These are phyloP conservation scores for Neelides sp. DNA, from an alignment of 1,140 invertebrate genomes.

Conservation along the genomic window DNA sequence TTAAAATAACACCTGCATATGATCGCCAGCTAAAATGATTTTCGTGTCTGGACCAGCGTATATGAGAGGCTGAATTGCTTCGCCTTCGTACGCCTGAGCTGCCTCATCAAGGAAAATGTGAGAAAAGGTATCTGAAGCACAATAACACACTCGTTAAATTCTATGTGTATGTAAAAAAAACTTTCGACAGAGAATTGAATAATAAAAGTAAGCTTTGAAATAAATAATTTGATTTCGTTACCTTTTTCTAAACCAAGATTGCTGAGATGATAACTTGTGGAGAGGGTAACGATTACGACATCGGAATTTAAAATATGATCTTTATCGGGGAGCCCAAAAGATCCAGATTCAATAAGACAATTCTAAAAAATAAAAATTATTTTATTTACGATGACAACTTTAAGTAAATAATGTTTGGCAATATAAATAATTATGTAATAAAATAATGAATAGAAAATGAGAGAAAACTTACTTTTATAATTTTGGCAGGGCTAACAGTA, in stretches of 20 bases:
- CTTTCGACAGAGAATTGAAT: background rate
- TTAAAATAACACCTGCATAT: conserved; percentile 59
- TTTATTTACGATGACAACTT: background rate
- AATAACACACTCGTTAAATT: background rate
- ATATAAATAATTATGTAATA: background rate
- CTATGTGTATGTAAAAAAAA: background rate
- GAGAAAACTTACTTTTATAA: conserved; percentile 45
- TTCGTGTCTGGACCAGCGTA: conserved; percentile 57
- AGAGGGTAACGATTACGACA: conserved; percentile 66
- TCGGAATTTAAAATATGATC: conserved; percentile 58
- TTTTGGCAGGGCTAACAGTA: conserved; percentile 54
- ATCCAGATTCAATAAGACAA: conserved; percentile 49
- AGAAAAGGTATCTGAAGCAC: conserved; percentile 52
- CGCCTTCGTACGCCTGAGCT: conserved; percentile 75
- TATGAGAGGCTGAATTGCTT: conserved; percentile 65
- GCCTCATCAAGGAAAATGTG: conserved; percentile 83
- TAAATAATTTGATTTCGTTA: no score
- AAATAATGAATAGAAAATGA: background rate
- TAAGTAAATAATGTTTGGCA: conserved; percentile 1
- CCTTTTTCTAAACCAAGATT: conserved; percentile 48
- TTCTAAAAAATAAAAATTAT: conserved; percentile 45
- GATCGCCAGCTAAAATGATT: conserved; percentile 72
- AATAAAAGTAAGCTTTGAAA: background rate
- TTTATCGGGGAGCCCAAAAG: conserved; percentile 53
- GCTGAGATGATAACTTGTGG: conserved; percentile 60